Evolutionary conservation across 2,797 vertebrate genomes (phyloP), one percentile per base, ranked within the genome.

Genomic region (Coracias cyanogaster): DNA sequence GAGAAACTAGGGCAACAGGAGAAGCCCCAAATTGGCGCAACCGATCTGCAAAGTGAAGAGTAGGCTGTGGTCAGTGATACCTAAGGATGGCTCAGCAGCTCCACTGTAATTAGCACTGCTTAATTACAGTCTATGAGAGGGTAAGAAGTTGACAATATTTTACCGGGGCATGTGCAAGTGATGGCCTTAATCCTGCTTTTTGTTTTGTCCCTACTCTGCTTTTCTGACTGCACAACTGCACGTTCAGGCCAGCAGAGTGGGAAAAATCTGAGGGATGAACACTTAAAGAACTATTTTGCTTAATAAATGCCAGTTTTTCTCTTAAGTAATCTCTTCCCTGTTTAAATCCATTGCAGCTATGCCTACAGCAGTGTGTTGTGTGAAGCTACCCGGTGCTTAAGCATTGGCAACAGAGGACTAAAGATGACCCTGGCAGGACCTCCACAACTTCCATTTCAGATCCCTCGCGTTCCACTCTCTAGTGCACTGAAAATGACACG

Each of bases 391-490:
- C 39, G 24, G 66, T 3, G 6, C 55, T 37, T 51, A 65, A 49
- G n/a, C 41, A n/a, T 14, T 37, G 7, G 29, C 28, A n/a, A 60
- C 79, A 82, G 26, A 80, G 16, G 20, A 18, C 33, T 74, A 5
- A 58, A 46, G 18, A 48, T 0, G 0, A 51, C 35, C 39, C 26
- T 2, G 25, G 26, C 57, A 73, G 64, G 31, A 51, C 17, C 37
- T 52, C 57, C 4, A 3, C 28, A 72, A 19, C 46, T 89, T 80
- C 46, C 76, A 54, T 24, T 85, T 58, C 46, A 28, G 29, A 77
- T n/a, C n/a, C 51, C 46, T 55, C 45, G 14, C 6, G 4, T 39
- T 85, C 35, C 35, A n/a, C 35, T 45, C 37, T 22, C 48, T 74
- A 48, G 52, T 3, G 31, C 15, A 14, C 28, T 8, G 31, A 66